Base-by-base conservation (phyloP, 2,797 vertebrate species). In the Tamandua tetradactyla region DNA sequence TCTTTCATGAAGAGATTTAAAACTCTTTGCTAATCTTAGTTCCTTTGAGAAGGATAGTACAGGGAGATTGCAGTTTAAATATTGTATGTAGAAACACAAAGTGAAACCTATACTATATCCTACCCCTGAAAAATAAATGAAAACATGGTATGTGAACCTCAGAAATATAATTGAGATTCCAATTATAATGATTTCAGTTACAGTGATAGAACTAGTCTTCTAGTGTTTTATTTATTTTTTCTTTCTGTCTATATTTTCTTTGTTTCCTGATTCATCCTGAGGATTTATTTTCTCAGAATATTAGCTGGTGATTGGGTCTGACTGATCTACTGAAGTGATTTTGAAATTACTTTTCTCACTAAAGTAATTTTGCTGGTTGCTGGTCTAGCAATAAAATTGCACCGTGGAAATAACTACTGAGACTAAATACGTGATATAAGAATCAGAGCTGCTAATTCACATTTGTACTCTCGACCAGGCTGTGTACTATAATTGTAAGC, bases 1-100 rank as follows among this genome's bases (percentile, higher is more conserved):
- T 84, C 66, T 96, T 95, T 78, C 68, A 74, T 64, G 71, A 30
- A 87, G 37, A 74, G 66, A 83, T 87, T 91, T 94, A 84, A 87
- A 92, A 69, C 61, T 49, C 92, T 78, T 78, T 86, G 86, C 75
- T 90, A 66, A 66, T 78, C 78, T 89, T 71, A 52, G 66, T 52
- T 93, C 79, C 69, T 80, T 15, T 55, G 40, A 32, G 59, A 83
- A 87, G 57, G 79, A 82, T 7, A 64, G 59, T 22, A 9, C 57
- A 42, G 47, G 32, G 69, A 71, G 44, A 62, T 81, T 55, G 25
- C 12, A 22, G 42, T 76, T 71, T 66, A 75, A 84, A 68, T 72
- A 85, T 27, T n/a, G 2, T 47, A 42, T 27, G n/a, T 47, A 69
- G 76, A 83, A 89, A 35, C 14, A 64, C 22, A 57, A 68, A 72